Base-by-base conservation (phyloP, 2,797 vertebrate species). In the Siniperca undulata region DNA sequence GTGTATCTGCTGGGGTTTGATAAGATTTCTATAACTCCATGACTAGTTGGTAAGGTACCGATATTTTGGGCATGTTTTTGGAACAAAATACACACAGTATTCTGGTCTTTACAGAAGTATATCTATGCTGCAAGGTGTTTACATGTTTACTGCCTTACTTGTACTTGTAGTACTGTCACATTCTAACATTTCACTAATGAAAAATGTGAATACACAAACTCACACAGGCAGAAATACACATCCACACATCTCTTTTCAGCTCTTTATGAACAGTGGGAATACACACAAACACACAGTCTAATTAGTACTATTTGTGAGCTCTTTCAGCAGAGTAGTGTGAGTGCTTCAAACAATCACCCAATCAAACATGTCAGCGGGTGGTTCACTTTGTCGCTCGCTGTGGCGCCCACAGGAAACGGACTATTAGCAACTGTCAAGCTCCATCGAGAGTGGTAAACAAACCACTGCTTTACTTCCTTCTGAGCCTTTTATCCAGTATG, bases 391-490 rank as follows among this genome's bases (percentile, higher is more conserved):
- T 34, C 12, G 11, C 66, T 48, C 22, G 19, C 52, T 50, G 48
- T 7, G 58, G 40, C 3, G 16, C 64, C 44, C 60, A 30, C 52
- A 62, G 77, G 68, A 80, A 72, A 64, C 0, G 0, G 38, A 76
- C 77, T 40, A 24, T 84, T 72, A 72, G 36, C 56, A 60, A 44
- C 69, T 38, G 58, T 17, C 36, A 38, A 58, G 50, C 64, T 62
- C 40, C 48, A 19, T 62, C 60, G 17, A 64, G 20, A 53, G 30
- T 4, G 27, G 71, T 67, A 72, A 68, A 78, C 38, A 30, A 46
- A 60, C 42, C 67, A 2, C 50, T 16, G 48, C 68, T 69, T 69
- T 19, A 55, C 58, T 69, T 73, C 58, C 50, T 53, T 69, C 58
- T 19, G 20, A 36, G 50, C 20, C 27, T 65, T 81, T 74, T n/a